A percentile compares a stretch with the other conserved stretches of the same genome.
phyloP scores from a whole-genome alignment of 2,797 vertebrate genomes.

The Phalanger gymnotis region DNA sequence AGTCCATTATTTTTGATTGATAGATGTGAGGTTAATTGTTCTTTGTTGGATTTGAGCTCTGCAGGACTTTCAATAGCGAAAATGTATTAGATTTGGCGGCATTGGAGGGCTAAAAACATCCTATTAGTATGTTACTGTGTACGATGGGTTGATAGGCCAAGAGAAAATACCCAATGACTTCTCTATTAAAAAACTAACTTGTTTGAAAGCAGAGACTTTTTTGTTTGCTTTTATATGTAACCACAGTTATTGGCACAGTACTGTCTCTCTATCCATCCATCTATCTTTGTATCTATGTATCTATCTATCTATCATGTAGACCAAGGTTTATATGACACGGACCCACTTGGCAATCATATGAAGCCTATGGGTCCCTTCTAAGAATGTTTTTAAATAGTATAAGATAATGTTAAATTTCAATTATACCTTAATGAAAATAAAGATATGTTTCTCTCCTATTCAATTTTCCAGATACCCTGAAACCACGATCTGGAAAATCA shows the following conservation, averaged over 20 bases:
- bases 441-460: neutral
- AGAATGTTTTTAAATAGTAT: neutral
- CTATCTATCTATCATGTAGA: neutral
- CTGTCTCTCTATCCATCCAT: no score
- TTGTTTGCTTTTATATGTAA: neutral
- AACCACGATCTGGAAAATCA: neutral
- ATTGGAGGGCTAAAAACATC: neutral
- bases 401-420: neutral
- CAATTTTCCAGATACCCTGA: neutral
- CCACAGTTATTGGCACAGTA: neutral
- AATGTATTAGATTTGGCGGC: constrained; percentile 5
- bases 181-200: neutral
- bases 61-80: constrained; percentile 26
- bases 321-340: neutral
- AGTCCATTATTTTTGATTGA: constrained; percentile 50
- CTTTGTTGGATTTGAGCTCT: constrained; percentile 36
- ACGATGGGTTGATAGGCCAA: neutral
- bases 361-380: neutral
- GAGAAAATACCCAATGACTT: neutral
- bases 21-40: constrained; percentile 65
- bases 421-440: neutral
- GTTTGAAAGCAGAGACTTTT: neutral
- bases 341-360: neutral
- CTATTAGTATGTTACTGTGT: neutral
- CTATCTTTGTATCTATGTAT: no score